A percentile compares a stretch with the other conserved stretches of the same genome.
Evolutionary conservation across 2,113 vertebrate species (phyloP).

Genomic region (Platichthys stellatus): DNA sequence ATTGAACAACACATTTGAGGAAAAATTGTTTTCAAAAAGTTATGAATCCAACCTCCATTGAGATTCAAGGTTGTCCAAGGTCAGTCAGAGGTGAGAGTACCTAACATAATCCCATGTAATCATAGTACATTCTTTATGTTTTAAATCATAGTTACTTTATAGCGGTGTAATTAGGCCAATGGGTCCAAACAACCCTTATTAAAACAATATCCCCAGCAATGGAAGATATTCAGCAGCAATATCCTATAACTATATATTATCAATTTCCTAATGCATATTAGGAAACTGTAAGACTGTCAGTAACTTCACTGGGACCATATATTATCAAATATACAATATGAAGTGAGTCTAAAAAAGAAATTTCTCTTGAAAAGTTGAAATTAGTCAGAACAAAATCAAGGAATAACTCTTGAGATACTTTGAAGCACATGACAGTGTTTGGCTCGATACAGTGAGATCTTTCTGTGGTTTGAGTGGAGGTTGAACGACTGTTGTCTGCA

Average conservation of each 20-base stretch:
- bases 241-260: not conserved
- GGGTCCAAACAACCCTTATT: not conserved
- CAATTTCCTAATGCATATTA: not conserved
- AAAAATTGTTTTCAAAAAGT: not conserved
- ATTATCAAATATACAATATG: not conserved
- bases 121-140: not conserved
- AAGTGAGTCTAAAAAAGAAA: not conserved
- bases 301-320: not conserved
- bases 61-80: conserved; percentile 27
- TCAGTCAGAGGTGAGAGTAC: conserved; percentile 27
- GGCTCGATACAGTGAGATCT: not conserved
- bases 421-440: conserved; percentile 30
- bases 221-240: too few relatives aligned
- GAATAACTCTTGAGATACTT: not conserved
- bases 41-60: not conserved
- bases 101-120: not conserved
- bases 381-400: not conserved
- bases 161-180: too few relatives aligned
- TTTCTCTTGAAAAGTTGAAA: too few relatives aligned
- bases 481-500: conserved; percentile 41
- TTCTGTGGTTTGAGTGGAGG: conserved; percentile 13
- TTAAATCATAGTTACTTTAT: not conserved
- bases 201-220: not conserved
- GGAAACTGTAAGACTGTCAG: not conserved
- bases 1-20: not conserved